Evolutionary conservation across 2,888 invertebrate genomes (phyloP).

Genomic region (Pseudococcus longispinus): DNA sequence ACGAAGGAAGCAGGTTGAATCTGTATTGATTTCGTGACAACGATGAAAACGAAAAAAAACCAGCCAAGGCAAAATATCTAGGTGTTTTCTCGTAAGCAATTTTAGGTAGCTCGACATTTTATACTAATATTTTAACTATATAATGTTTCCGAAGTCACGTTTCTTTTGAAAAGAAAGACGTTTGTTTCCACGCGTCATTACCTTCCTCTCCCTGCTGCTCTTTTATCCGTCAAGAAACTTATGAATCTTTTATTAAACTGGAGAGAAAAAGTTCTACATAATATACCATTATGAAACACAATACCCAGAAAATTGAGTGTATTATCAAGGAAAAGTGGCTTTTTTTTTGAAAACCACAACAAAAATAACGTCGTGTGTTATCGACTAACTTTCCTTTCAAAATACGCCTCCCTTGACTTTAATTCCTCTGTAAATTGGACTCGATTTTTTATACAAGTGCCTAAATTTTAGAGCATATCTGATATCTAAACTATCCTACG

Average conservation of each 20-base stretch:
- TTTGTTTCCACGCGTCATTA: not conserved
- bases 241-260: conserved; percentile 1
- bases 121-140: not conserved
- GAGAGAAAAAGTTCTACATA: not conserved
- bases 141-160: not conserved
- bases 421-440: not conserved
- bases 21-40: not conserved
- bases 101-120: not conserved
- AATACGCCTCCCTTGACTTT: not conserved
- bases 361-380: not conserved
- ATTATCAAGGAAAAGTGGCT: not conserved
- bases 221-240: not conserved
- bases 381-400: not conserved
- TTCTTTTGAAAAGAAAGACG: not conserved
- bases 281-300: not conserved
- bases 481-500: not conserved
- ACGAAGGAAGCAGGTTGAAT: not conserved
- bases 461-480: not conserved
- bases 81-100: not conserved
- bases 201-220: not conserved
- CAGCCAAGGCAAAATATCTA: not conserved
- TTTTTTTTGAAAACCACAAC: not conserved
- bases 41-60: not conserved
- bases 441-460: not conserved
- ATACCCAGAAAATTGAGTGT: not conserved